These are phyloP conservation scores for Rutilus rutilus DNA, from an alignment of 2,113 vertebrate species.

Conservation along the genomic window DNA sequence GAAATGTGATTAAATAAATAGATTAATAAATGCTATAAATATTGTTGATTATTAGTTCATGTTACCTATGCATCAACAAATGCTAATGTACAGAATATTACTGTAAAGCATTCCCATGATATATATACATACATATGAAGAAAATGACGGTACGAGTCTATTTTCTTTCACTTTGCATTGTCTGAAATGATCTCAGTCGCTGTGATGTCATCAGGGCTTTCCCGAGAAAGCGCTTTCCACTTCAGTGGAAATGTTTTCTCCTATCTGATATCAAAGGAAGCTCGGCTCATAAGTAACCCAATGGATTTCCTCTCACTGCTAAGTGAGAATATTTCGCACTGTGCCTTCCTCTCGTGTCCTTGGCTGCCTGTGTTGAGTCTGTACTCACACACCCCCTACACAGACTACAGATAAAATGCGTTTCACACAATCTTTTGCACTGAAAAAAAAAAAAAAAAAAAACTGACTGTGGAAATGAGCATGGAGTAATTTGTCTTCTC, in stretches of 20 bases:
- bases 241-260: slow-evolving; percentile 5
- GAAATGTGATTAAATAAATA: not conserved
- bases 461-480: not conserved
- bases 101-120: not conserved
- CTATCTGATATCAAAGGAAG: slow-evolving; percentile 45
- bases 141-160: not conserved
- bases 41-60: not conserved
- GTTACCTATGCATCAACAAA: not conserved
- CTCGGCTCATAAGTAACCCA: slow-evolving; percentile 12
- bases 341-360: slow-evolving; percentile 31
- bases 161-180: slow-evolving; percentile 7
- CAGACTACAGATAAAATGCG: not conserved
- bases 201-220: slow-evolving; percentile 14
- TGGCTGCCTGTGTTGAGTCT: slow-evolving; percentile 14
- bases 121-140: not conserved
- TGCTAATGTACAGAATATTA: not conserved
- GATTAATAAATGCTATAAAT: not conserved
- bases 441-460: not conserved
- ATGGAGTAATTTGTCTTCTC: not conserved
- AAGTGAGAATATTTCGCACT: slow-evolving; percentile 30
- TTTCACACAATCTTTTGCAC: not conserved
- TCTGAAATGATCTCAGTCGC: not conserved
- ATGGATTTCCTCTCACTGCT: slow-evolving; percentile 27
- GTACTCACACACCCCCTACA: slow-evolving; percentile 2
- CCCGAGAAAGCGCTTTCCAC: not conserved